Evolutionary conservation across 30 jellyfish, hydroid and myxozoan species (phyloP).

Genomic region (Catostylus mosaicus): DNA sequence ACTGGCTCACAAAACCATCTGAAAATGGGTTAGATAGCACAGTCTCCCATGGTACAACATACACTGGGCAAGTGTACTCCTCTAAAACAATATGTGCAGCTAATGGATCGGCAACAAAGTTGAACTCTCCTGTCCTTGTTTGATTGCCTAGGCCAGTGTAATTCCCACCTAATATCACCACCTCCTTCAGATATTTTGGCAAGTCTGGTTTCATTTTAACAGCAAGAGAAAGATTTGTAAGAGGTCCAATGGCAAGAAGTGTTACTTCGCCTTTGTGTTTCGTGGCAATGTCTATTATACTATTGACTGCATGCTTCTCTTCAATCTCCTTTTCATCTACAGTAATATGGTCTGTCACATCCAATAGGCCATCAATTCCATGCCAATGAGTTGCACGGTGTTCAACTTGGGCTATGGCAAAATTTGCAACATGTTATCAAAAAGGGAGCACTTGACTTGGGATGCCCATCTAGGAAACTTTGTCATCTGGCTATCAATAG

Average conservation of each 20-base stretch:
- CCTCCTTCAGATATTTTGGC: conserved; percentile 71
- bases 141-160: conserved; percentile 83
- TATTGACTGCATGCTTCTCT: conserved; percentile 71
- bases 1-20: conserved; percentile 16
- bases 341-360: conserved; percentile 26
- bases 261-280: conserved; percentile 75
- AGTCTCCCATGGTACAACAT: conserved; percentile 92
- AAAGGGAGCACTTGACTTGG: neutral
- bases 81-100: conserved; percentile 87
- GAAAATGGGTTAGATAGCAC: conserved; percentile 47
- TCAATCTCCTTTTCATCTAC: conserved; percentile 57
- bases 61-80: conserved; percentile 79
- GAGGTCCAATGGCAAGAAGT: conserved; percentile 89
- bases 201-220: conserved; percentile 65
- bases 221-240: conserved; percentile 92
- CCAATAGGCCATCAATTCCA: conserved; percentile 88
- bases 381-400: conserved; percentile 67
- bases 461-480: too few relatives aligned
- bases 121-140: conserved; percentile 83
- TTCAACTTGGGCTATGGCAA: conserved; percentile 14
- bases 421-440: neutral
- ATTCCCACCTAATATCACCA: conserved; percentile 91
- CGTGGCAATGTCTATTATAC: conserved; percentile 73
- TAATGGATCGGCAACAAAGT: conserved; percentile 81
- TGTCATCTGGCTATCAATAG: too few relatives aligned